Conservation (phyloP, 2,888 invertebrate genomes). For the Drosophila mettleri region DNA sequence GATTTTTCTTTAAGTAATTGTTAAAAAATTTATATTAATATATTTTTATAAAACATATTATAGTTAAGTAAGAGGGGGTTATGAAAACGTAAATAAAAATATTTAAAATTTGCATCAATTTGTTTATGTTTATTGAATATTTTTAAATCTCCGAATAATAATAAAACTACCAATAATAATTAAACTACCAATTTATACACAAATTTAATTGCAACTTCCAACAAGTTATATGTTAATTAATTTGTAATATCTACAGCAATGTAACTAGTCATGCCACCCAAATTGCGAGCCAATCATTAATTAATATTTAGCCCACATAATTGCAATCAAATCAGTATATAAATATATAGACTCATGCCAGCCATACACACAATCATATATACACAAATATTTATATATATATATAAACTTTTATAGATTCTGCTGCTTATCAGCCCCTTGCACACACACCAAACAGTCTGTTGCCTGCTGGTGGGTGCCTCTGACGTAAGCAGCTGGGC, state of each 20-base stretch:
- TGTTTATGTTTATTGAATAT: too few relatives aligned
- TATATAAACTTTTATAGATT: constrained; percentile 50
- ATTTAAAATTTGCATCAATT: too few relatives aligned
- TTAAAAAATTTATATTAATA: too few relatives aligned
- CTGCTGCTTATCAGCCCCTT: constrained; percentile 62
- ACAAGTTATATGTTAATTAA: neutral
- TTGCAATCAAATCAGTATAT: constrained; percentile 16
- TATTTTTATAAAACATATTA: too few relatives aligned
- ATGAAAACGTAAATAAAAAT: too few relatives aligned
- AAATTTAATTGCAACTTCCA: neutral
- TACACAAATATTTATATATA: neutral
- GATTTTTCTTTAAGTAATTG: too few relatives aligned
- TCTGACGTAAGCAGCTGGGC: constrained; percentile 67
- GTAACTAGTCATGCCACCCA: neutral
- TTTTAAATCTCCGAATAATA: too few relatives aligned
- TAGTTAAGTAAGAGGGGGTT: too few relatives aligned
- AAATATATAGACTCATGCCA: constrained; percentile 7
- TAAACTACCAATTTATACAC: neutral
- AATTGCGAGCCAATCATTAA: neutral
- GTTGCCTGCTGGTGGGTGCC: constrained; percentile 29
- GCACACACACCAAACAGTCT: constrained; percentile 31
- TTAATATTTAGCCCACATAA: constrained; percentile 14
- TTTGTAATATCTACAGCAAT: neutral
- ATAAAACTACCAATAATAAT: neutral
- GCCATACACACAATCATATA: neutral